Evolutionary conservation across 2,888 invertebrate species (phyloP), one percentile per base, ranked within the genome.

Genomic region (Drosophila siamana): DNA sequence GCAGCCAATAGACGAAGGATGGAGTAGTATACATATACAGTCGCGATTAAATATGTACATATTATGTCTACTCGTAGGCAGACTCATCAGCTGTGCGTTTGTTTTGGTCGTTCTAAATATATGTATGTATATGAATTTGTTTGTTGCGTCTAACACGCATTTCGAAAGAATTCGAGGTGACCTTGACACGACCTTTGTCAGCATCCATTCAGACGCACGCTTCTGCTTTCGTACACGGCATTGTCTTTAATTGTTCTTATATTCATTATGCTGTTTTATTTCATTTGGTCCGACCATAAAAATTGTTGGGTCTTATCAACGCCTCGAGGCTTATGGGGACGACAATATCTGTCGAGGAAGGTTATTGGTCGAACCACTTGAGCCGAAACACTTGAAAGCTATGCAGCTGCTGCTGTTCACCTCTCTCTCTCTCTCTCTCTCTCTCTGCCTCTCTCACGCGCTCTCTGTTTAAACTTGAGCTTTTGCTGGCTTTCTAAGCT

Each of bases 131-230:
- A 36, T 16, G 13, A 2, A 28, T 46, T 16, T 44, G 28, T 47
- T 30, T 40, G 16, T 41, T 16, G 36, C 16, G 36, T 16, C 8
- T 44, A 16, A 19, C 55, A 46, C 43, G 44, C 44, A 44, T 43
- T 44, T 33, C 4, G 22, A 47, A 22, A 51, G 19, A 33, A 57
- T 43, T 38, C 8, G 4, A 7, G 11, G 24, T 69, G 79, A 85
- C 85, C 82, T 80, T 85, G 80, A 52, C 69, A 66, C 63, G 82
- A 85, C 80, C 69, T 78, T 46, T 51, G 51, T 41, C 50, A 64
- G 59, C 36, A 46, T 46, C 41, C 47, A 41, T 30, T 33, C n/a
- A 28, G n/a, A 1, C n/a, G 11, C n/a, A n/a, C n/a, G n/a, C n/a
- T n/a, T n/a, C n/a, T n/a, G n/a, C 33, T 2, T 33, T n/a, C 11